These are phyloP conservation scores for Dendrolimus kikuchii DNA, from an alignment of 1,140 invertebrate genomes.

Conservation along the genomic window DNA sequence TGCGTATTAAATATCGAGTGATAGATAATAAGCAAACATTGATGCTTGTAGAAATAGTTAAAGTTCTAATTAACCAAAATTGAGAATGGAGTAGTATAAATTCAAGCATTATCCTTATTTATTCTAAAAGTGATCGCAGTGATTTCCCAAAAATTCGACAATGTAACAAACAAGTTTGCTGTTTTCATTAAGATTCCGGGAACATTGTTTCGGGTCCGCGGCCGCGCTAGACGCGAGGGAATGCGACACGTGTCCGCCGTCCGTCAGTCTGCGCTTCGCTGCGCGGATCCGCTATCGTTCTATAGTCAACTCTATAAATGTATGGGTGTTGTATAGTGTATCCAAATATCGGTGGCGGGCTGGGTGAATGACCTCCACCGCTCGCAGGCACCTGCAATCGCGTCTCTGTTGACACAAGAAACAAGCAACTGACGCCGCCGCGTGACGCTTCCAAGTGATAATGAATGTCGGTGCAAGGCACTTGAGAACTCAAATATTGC, in stretches of 20 bases:
- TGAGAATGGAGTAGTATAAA: too few relatives aligned
- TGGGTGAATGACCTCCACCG: constrained; percentile 53
- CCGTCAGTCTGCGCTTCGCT: constrained; percentile 12
- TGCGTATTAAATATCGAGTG: too few relatives aligned
- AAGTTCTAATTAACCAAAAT: too few relatives aligned
- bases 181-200: too few relatives aligned
- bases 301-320: constrained; percentile 20
- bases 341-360: constrained; percentile 58
- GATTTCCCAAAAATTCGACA: too few relatives aligned
- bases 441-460: constrained; percentile 58
- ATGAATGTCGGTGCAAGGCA: constrained; percentile 52
- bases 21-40: too few relatives aligned
- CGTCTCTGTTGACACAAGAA: constrained; percentile 52
- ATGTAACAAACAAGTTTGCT: too few relatives aligned
- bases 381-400: constrained; percentile 60
- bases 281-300: too few relatives aligned
- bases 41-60: too few relatives aligned
- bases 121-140: too few relatives aligned
- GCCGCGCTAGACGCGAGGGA: background rate
- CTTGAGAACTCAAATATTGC: constrained; percentile 30
- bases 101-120: too few relatives aligned
- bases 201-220: too few relatives aligned
- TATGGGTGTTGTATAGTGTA: constrained; percentile 36
- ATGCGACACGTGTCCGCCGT: constrained; percentile 19
- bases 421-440: constrained; percentile 33